These are phyloP conservation scores for Chascanopsetta lugubris DNA, from an alignment of 2,113 vertebrate genomes.

Conservation along the genomic window DNA sequence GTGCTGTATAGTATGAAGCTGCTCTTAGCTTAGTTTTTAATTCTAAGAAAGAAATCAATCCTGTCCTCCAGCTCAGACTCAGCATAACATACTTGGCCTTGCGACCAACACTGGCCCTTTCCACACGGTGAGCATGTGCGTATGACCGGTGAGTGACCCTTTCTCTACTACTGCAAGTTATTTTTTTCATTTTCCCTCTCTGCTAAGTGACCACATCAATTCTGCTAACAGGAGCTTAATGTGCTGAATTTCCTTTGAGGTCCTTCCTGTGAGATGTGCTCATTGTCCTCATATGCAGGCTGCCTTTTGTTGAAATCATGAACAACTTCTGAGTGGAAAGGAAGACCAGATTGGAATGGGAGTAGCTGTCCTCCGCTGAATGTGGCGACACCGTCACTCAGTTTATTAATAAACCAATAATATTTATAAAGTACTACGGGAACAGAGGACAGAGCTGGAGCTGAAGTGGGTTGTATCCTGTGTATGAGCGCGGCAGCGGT, in stretches of 20 bases:
- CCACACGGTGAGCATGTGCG: neutral
- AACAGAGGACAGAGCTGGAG: no score
- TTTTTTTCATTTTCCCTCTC: neutral
- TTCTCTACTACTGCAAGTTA: neutral
- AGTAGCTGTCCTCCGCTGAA: no score
- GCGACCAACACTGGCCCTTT: neutral
- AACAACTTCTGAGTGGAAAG: no score
- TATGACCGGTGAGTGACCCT: neutral
- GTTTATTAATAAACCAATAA: no score
- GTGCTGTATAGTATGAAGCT: no score
- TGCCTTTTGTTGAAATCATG: no score
- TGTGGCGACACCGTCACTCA: no score
- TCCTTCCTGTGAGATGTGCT: neutral
- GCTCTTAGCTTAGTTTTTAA: no score
- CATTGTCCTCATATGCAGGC: neutral
- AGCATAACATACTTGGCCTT: neutral
- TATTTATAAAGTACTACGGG: no score
- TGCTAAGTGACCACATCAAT: neutral
- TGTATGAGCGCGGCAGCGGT: no score
- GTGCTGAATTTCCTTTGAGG: conserved; percentile 5
- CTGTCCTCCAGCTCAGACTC: neutral
- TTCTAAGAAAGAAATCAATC: neutral
- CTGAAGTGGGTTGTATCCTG: no score
- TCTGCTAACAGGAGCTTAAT: conserved; percentile 1
- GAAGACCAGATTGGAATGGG: no score